Conservation (phyloP, 2,888 invertebrate species). For the Ormyrus rosae region DNA sequence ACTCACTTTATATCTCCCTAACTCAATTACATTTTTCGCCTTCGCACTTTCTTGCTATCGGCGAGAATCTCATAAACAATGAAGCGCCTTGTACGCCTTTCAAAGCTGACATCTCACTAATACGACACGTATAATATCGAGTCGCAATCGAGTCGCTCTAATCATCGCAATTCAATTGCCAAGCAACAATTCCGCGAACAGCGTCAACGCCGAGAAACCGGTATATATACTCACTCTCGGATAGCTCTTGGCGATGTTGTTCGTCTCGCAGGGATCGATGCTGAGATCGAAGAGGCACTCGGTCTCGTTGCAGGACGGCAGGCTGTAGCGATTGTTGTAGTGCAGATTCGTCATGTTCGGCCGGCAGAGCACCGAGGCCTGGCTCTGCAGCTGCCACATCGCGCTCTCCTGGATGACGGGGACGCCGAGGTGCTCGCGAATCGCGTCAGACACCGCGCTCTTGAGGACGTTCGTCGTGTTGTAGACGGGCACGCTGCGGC, state of each 20-base stretch:
- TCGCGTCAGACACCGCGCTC: constrained; percentile 69
- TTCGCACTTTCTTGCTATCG: no score
- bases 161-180: no score
- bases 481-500: constrained; percentile 64
- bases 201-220: no score
- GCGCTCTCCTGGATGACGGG: constrained; percentile 71
- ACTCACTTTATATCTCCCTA: no score
- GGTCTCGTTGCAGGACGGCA: constrained; percentile 71
- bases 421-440: constrained; percentile 68
- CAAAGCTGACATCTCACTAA: no score
- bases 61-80: no score
- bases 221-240: constrained; percentile 63
- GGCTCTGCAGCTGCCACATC: constrained; percentile 66
- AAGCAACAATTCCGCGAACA: no score
- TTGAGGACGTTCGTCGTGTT: constrained; percentile 65
- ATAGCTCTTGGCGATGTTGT: constrained; percentile 78
- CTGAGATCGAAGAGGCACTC: constrained; percentile 87
- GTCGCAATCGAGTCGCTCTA: no score
- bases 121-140: no score
- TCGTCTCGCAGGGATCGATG: constrained; percentile 87
- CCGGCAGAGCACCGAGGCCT: constrained; percentile 67
- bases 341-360: constrained; percentile 57
- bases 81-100: no score
- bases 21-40: no score
- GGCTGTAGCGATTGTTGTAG: constrained; percentile 59